Conservation (phyloP, 2,113 vertebrate genomes). For the Thamnaconus septentrionalis region DNA sequence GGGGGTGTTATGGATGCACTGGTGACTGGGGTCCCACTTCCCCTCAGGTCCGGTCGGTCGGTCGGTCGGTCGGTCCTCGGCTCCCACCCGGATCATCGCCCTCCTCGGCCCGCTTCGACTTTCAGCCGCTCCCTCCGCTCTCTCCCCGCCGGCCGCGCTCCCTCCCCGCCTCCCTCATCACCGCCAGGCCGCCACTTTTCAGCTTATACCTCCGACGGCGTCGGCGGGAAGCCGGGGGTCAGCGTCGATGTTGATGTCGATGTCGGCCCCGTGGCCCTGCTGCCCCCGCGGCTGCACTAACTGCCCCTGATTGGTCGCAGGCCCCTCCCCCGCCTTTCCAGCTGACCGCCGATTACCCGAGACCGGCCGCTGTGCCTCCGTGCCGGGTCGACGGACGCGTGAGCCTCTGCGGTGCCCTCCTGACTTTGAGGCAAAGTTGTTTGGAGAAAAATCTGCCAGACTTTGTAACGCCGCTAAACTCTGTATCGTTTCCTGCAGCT, state of each 20-base stretch:
- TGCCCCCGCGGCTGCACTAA: conserved; percentile 6
- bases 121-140: conserved; percentile 65
- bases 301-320: conserved; percentile 34
- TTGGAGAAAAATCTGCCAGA: no score
- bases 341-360: conserved; percentile 54
- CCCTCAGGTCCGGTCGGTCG: conserved; percentile 75
- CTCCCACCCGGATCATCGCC: conserved; percentile 6
- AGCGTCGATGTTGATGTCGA: conserved; percentile 20
- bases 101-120: conserved; percentile 53
- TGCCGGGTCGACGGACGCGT: conserved; percentile 49
- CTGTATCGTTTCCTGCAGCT: no score
- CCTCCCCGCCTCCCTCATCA: conserved; percentile 65
- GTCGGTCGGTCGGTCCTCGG: conserved; percentile 39
- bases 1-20: conserved; percentile 64
- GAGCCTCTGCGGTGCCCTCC: conserved; percentile 35
- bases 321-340: conserved; percentile 13
- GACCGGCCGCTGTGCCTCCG: conserved; percentile 30
- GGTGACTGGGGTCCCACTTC: conserved; percentile 73
- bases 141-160: conserved; percentile 20
- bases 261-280: no score
- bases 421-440: conserved; percentile 67
- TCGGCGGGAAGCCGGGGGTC: conserved; percentile 36
- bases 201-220: conserved; percentile 62
- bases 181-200: conserved; percentile 61
- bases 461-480: no score